A percentile compares a stretch with the other conserved stretches of the same genome.
These are phyloP conservation scores for Chloroceryle inda DNA, from an alignment of 2,797 vertebrate species.

Conservation along the genomic window DNA sequence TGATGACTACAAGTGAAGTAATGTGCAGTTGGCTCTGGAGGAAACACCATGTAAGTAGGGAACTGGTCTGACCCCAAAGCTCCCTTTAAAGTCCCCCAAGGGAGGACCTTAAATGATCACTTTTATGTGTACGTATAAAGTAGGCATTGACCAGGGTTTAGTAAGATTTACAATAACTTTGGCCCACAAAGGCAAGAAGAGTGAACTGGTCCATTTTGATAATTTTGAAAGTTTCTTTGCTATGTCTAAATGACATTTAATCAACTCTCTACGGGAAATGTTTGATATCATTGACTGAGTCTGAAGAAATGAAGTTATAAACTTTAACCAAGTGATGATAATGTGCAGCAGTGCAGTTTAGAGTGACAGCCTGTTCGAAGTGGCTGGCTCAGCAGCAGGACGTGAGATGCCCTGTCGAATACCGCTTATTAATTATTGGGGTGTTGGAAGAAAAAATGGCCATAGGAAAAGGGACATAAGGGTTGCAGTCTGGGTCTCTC, in stretches of 20 bases:
- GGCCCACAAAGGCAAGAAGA: neutral
- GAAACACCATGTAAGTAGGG: neutral
- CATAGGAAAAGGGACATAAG: fast-evolving
- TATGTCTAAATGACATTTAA: neutral
- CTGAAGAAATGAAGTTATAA: neutral
- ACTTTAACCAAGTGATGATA: neutral
- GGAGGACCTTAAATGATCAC: neutral
- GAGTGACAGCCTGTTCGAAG: fast-evolving
- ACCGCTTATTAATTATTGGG: neutral
- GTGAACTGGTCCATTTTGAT: neutral
- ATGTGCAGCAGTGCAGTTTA: neutral
- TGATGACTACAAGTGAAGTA: neutral
- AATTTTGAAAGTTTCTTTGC: neutral
- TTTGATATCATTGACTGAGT: neutral
- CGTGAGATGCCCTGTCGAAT: neutral
- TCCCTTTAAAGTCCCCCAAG: neutral
- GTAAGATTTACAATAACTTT: neutral
- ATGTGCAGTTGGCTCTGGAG: neutral
- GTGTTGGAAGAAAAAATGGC: neutral
- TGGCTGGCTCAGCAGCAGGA: neutral
- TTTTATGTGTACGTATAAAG: neutral
- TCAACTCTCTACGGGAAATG: neutral
- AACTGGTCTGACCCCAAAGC: neutral
- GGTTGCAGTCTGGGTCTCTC: neutral
- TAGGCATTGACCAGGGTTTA: neutral